Conservation (phyloP, 2,113 vertebrate genomes). For the Aptenodytes patagonicus region DNA sequence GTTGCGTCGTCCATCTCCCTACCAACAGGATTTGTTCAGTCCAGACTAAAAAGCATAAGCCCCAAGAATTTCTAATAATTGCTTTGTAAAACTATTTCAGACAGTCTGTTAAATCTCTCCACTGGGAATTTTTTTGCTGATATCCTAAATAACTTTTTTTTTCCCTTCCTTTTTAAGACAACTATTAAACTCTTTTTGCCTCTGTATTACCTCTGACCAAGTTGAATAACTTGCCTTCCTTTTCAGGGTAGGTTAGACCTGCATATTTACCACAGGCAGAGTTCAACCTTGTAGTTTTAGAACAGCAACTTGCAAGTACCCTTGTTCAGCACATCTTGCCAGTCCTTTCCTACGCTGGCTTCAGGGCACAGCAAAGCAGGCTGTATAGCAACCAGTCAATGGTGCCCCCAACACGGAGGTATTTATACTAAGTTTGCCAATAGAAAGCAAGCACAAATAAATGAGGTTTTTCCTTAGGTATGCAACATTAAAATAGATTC, state of each 20-base stretch:
- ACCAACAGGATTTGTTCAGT: not conserved
- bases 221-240: not conserved
- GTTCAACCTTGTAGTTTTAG: not conserved
- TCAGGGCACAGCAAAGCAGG: not conserved
- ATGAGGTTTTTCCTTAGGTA: not conserved
- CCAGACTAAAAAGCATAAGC: not conserved
- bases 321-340: not conserved
- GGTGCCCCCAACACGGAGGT: not conserved
- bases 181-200: not conserved
- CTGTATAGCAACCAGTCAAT: not conserved
- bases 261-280: not conserved
- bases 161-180: not conserved
- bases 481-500: not conserved
- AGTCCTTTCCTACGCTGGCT: not conserved
- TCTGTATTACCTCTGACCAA: not conserved
- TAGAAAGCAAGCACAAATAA: not conserved
- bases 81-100: not conserved
- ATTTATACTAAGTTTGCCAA: not conserved
- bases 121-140: not conserved
- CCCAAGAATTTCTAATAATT: not conserved
- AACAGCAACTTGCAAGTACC: not conserved
- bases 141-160: not conserved
- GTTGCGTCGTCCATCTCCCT: not conserved
- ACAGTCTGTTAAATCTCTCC: not conserved
- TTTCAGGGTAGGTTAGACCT: not conserved